Evolutionary conservation across 2,797 vertebrate species (phyloP).

Genomic region (Malurus splendens): DNA sequence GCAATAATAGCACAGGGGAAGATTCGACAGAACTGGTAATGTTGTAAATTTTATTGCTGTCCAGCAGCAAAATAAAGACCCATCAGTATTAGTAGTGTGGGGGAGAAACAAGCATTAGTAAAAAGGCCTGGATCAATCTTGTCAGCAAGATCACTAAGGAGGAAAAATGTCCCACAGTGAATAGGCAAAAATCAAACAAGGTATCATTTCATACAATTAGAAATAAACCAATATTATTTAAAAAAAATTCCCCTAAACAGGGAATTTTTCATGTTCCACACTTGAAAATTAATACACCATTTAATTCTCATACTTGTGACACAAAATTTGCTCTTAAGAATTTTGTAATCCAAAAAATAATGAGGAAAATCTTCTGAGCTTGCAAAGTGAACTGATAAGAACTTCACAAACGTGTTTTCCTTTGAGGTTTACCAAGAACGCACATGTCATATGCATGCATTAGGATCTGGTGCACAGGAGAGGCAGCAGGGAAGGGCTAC

Average conservation of each 20-base stretch:
- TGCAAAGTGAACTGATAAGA: neutral
- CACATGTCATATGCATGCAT: fast-evolving
- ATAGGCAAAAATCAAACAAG: neutral
- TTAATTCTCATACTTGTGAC: neutral
- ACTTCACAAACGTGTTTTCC: neutral
- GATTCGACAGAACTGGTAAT: neutral
- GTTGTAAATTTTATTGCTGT: neutral
- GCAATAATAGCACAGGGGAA: neutral
- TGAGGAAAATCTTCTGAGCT: neutral
- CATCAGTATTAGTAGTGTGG: neutral
- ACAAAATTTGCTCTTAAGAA: neutral
- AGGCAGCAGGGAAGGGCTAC: neutral
- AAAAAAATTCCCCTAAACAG: neutral
- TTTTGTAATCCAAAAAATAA: neutral
- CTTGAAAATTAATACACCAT: neutral
- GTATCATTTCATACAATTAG: neutral
- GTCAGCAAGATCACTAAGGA: neutral
- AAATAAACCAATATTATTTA: neutral
- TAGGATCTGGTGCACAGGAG: neutral
- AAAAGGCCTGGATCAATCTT: neutral
- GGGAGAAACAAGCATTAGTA: neutral
- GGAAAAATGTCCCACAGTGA: neutral
- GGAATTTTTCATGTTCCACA: neutral
- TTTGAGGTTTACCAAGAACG: neutral
- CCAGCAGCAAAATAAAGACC: neutral